Evolutionary conservation across 2,113 vertebrate genomes (phyloP).

Genomic region (Dinomys branickii): DNA sequence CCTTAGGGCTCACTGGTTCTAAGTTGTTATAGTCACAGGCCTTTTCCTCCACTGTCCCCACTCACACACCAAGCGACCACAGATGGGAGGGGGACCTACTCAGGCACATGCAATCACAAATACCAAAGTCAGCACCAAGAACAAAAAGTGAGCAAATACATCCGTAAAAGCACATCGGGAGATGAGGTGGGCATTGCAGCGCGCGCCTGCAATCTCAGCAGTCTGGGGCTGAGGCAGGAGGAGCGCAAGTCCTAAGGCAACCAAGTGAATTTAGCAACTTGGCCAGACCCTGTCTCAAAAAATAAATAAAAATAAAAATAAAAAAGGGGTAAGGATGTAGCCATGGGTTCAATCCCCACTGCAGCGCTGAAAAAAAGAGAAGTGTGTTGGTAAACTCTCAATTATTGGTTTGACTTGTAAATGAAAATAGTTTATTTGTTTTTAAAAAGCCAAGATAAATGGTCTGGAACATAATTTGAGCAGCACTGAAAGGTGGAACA

Average conservation of each 20-base stretch:
- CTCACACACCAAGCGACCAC: background rate
- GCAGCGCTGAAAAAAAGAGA: background rate
- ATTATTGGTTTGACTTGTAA: background rate
- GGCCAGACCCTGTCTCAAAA: background rate
- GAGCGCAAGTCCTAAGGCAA: background rate
- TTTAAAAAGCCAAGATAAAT: constrained; percentile 26
- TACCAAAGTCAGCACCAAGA: background rate
- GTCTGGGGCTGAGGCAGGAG: background rate
- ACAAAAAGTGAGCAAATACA: background rate
- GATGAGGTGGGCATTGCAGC: background rate
- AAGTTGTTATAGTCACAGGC: background rate
- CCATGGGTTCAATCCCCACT: background rate
- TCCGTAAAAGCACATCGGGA: background rate
- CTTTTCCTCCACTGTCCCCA: background rate
- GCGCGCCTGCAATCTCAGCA: background rate
- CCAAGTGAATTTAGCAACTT: background rate
- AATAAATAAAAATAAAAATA: background rate
- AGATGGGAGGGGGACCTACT: background rate
- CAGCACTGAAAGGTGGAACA: background rate
- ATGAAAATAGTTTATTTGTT: background rate
- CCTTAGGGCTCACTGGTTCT: background rate
- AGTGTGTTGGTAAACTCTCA: background rate
- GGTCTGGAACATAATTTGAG: background rate
- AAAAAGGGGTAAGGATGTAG: background rate
- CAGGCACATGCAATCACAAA: background rate